A percentile compares a stretch with the other conserved stretches of the same genome.
phyloP scores from a whole-genome alignment of 2,113 vertebrate genomes.

The Silurus meridionalis region DNA sequence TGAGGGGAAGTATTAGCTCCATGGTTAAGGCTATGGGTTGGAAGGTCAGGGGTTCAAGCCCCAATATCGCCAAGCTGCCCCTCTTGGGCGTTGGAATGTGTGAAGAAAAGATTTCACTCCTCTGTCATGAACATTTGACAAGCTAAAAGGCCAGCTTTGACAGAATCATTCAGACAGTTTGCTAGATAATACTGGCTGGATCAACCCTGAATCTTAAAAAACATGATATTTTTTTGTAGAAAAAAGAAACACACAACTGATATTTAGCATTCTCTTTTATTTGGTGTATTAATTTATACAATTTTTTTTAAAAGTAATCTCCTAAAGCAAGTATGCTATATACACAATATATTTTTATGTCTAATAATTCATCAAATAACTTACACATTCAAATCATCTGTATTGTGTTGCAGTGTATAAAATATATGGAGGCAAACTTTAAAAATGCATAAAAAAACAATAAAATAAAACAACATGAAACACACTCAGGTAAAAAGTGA shows the following conservation, averaged over 20 bases:
- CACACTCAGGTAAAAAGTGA: slow-evolving; percentile 59
- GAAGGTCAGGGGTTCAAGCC: too few species aligned
- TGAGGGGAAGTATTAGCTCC: too few species aligned
- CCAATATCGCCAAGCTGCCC: too few species aligned
- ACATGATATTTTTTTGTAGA: background rate
- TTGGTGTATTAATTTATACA: slow-evolving; percentile 56
- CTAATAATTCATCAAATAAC: slow-evolving; percentile 57
- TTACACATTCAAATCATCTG: slow-evolving; percentile 74
- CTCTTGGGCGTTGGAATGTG: too few species aligned
- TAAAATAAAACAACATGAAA: slow-evolving; percentile 48
- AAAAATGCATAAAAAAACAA: slow-evolving; percentile 61
- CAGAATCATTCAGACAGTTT: too few species aligned
- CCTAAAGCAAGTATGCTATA: slow-evolving; percentile 53
- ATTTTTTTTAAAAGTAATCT: slow-evolving; percentile 51
- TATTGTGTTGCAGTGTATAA: slow-evolving; percentile 73
- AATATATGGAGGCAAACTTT: slow-evolving; percentile 69
- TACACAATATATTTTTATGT: slow-evolving; percentile 50
- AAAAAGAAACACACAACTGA: slow-evolving; percentile 2
- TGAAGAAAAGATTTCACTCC: too few species aligned
- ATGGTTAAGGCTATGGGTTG: too few species aligned
- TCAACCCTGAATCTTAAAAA: too few species aligned
- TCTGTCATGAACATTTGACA: too few species aligned
- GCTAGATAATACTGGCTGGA: too few species aligned
- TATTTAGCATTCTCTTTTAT: slow-evolving; percentile 53
- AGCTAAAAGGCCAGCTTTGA: too few species aligned